These are phyloP conservation scores for Strix uralensis DNA, from an alignment of 2,113 vertebrate genomes.

Conservation along the genomic window DNA sequence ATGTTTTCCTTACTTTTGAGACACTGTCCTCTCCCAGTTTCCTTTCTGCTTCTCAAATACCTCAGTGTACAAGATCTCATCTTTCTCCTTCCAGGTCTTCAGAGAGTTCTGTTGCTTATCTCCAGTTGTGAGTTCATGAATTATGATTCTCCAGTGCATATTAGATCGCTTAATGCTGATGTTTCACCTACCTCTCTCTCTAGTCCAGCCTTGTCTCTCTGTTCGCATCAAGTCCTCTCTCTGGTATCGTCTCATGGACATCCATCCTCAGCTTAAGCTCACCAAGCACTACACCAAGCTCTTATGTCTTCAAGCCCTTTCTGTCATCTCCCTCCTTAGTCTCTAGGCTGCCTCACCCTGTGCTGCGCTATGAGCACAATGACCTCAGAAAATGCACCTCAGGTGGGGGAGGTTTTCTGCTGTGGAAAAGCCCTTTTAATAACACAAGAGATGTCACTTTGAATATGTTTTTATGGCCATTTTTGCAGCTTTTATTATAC, in stretches of 20 bases:
- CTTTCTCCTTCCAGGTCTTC: not conserved
- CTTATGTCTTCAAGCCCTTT: not conserved
- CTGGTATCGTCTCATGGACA: not conserved
- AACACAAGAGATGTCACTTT: not conserved
- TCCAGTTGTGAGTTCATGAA: not conserved
- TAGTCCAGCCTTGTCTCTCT: not conserved
- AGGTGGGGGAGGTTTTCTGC: not conserved
- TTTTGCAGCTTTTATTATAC: not conserved
- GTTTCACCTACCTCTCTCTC: not conserved
- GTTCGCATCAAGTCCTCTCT: not conserved
- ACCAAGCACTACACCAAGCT: not conserved
- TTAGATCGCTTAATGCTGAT: not conserved
- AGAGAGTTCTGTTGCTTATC: not conserved
- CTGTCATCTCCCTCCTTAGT: not conserved
- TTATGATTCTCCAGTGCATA: not conserved
- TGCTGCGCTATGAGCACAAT: not conserved
- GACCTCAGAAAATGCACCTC: not conserved
- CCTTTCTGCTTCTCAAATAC: not conserved
- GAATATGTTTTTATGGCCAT: not conserved
- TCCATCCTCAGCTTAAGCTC: no score
- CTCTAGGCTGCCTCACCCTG: not conserved
- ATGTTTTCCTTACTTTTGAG: not conserved
- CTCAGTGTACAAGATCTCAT: not conserved
- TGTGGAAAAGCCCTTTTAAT: not conserved
- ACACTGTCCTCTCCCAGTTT: not conserved